Percentiles rank a stretch among this genome's conserved stretches.
These are phyloP conservation scores for Rhabdomys dilectus DNA, from an alignment of 2,113 vertebrate species.

Conservation along the genomic window DNA sequence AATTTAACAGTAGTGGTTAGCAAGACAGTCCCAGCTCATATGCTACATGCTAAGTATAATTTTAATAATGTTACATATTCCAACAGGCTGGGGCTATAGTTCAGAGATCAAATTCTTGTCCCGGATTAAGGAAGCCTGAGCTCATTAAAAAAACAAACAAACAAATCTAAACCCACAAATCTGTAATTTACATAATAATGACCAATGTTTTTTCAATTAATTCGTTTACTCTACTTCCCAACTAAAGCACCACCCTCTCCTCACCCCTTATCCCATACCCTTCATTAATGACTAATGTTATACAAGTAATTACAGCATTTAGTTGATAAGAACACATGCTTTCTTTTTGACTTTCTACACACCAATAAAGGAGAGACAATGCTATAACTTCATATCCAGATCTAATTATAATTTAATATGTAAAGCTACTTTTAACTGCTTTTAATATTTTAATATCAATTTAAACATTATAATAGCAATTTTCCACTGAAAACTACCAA, in stretches of 20 bases:
- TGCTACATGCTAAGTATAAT: not conserved
- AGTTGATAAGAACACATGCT: not conserved
- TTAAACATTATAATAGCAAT: not conserved
- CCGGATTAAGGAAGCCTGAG: not conserved
- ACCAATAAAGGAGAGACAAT: not conserved
- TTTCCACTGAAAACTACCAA: conserved; percentile 22
- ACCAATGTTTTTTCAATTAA: no score
- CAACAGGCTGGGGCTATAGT: not conserved
- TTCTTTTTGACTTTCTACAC: not conserved
- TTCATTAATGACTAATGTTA: not conserved
- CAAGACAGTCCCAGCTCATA: not conserved
- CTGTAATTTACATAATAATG: not conserved
- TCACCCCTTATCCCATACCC: no score
- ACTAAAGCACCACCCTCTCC: no score
- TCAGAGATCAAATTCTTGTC: not conserved
- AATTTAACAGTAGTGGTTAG: not conserved
- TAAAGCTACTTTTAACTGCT: not conserved
- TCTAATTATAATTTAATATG: not conserved
- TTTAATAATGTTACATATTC: conserved; percentile 7
- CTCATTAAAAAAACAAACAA: not conserved
- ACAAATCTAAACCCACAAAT: not conserved
- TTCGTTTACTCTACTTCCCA: no score
- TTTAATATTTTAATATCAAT: not conserved
- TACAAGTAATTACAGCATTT: not conserved
- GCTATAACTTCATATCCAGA: not conserved